A percentile compares a stretch with the other conserved stretches of the same genome.
Conservation (phyloP, 2,797 vertebrate species). For the Echeneis naucrates region DNA sequence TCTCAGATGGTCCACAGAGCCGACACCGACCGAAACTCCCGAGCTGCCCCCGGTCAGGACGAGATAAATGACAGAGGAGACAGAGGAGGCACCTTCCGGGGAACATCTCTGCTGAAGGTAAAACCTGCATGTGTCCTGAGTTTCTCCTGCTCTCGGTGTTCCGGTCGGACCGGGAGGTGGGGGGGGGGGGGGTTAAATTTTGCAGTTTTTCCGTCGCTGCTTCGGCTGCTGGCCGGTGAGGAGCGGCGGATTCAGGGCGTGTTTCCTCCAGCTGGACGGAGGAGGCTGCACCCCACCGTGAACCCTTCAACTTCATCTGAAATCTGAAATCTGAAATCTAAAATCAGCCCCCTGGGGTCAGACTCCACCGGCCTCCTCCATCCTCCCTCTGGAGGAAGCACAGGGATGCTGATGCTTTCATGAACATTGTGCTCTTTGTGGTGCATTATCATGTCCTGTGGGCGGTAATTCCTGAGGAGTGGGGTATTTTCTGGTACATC, state of each 20-base stretch:
- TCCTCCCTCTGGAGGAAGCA: not conserved
- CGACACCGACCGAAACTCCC: conserved; percentile 67
- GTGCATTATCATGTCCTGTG: conserved; percentile 13
- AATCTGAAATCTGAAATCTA: no score
- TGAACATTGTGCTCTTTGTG: not conserved
- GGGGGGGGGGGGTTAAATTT: conserved; percentile 74
- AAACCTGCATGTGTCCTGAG: conserved; percentile 43
- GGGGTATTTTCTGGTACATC: conserved; percentile 55
- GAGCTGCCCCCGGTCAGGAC: conserved; percentile 36
- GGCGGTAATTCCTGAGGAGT: conserved; percentile 41
- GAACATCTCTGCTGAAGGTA: conserved; percentile 59
- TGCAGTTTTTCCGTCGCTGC: conserved; percentile 71
- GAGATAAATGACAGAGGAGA: conserved; percentile 35
- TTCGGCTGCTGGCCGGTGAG: no score
- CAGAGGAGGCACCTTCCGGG: conserved; percentile 1
- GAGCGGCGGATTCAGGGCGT: conserved; percentile 56
- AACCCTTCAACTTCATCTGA: no score
- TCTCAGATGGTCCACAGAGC: conserved; percentile 41
- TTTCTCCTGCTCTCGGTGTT: conserved; percentile 3
- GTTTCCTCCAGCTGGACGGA: no score
- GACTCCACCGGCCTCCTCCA: no score
- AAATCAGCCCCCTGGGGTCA: no score
- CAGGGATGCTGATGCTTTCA: not conserved
- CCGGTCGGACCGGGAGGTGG: not conserved
- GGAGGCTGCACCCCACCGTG: no score